Conservation (phyloP, 2,113 vertebrate species). For the Pangasianodon hypophthalmus region DNA sequence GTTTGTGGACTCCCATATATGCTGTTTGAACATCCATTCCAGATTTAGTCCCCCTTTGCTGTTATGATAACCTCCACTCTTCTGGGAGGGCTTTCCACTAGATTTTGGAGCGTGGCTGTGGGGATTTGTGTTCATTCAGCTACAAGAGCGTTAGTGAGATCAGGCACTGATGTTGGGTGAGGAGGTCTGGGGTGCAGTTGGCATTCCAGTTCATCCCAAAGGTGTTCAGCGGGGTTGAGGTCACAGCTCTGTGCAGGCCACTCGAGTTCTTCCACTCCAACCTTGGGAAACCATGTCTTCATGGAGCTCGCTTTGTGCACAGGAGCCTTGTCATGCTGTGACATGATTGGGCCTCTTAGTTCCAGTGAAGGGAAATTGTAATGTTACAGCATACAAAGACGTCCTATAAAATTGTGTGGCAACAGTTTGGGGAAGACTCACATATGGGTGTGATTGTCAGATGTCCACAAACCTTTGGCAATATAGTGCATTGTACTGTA, state of each 20-base stretch:
- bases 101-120: not conserved
- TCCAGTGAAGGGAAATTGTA: not conserved
- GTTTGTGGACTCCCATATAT: not conserved
- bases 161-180: not conserved
- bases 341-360: not conserved
- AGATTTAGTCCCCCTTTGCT: not conserved
- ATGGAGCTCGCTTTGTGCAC: not conserved
- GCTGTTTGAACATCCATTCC: not conserved
- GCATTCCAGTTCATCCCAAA: not conserved
- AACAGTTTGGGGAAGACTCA: not conserved
- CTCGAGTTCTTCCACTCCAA: not conserved
- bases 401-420: not conserved
- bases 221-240: too few species aligned
- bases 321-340: not conserved
- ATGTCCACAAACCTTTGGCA: not conserved
- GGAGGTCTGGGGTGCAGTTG: not conserved
- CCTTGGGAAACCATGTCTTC: not conserved
- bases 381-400: not conserved
- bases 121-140: not conserved
- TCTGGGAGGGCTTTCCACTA: not conserved
- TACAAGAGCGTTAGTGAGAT: not conserved
- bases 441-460: not conserved
- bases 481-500: not conserved
- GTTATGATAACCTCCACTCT: not conserved
- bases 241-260: too few species aligned